Base-by-base conservation (phyloP, 2,797 vertebrate genomes). In the Tympanoctomys barrerae region DNA sequence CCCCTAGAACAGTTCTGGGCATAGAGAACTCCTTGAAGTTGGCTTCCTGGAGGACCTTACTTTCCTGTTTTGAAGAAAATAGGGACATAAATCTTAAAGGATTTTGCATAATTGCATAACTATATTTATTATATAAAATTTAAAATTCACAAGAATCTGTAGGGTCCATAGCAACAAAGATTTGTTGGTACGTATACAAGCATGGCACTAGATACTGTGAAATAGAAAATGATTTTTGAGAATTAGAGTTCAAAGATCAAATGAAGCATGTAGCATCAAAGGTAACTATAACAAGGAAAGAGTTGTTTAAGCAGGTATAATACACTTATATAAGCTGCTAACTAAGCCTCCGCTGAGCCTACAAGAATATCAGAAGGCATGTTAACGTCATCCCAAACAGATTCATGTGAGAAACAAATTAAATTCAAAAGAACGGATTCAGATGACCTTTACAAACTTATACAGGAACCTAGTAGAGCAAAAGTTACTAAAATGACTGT, bases 401-500 rank as follows among this genome's bases (percentile, higher is more conserved):
- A 93, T 39, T 61, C 42, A 83, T 1, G 7, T 26, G 16, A 26
- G 19, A 12, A 80, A 91, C 36, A 94, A 71, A 92, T 68, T 9
- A 84, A 95, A 96, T 46, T 90, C 42, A 24, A 31, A 92, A 66
- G 64, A 93, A 89, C 54, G 89, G 42, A 59, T 90, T 92, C 80
- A 71, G 82, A 86, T 2, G 22, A 81, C 64, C 16, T 82, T 24
- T 87, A 73, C 22, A 39, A 36, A 70, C 12, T 36, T 21, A 36
- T 71, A 71, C 9, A 71, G 33, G 14, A 71, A 71, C 22, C 77
- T 68, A 62, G 66, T 31, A 91, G 57, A 92, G 22, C 26, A 86
- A 79, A 42, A 7, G n/a, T 79, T 87, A 49, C 16, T 90, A 88
- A 94, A 75, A 42, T 64, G 68, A 91, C 12, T 54, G 87, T 54